phyloP scores from a whole-genome alignment of 2,113 vertebrate species.

The Brienomyrus brachyistius region DNA sequence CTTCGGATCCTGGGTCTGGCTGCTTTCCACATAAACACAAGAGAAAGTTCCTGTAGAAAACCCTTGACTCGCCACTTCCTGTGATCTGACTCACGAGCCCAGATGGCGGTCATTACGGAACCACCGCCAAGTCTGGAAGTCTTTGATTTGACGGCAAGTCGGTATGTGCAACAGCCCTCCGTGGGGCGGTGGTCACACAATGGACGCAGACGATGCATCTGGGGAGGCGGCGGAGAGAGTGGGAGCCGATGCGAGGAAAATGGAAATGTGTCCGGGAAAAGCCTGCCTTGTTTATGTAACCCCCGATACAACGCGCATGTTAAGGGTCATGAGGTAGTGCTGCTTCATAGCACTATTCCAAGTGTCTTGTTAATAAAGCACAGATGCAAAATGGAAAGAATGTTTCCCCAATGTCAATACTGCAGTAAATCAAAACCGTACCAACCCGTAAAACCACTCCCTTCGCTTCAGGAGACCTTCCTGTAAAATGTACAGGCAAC shows the following conservation, averaged over 20 bases:
- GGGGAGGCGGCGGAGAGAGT: background rate
- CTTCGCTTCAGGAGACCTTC: background rate
- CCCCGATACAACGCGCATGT: slow-evolving; percentile 29
- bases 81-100: slow-evolving; percentile 34
- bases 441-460: background rate
- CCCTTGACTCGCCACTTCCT: slow-evolving; percentile 31
- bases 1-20: background rate
- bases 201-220: background rate
- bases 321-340: slow-evolving; percentile 22
- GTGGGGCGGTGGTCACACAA: background rate
- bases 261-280: slow-evolving; percentile 53
- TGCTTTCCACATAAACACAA: slow-evolving; percentile 38
- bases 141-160: slow-evolving; percentile 56
- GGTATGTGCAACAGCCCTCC: slow-evolving; percentile 16
- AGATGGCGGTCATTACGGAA: slow-evolving; percentile 52
- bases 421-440: background rate
- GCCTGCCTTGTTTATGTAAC: slow-evolving; percentile 57
- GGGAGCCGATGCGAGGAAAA: slow-evolving; percentile 26
- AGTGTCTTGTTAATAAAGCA: slow-evolving; percentile 23
- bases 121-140: slow-evolving; percentile 53
- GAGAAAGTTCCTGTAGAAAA: slow-evolving; percentile 34
- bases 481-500: background rate
- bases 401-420: background rate
- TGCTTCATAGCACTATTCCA: slow-evolving; percentile 33
- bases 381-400: slow-evolving; percentile 19